A percentile compares a stretch with the other conserved stretches of the same genome.
Conservation (phyloP, 2,797 vertebrate genomes). For the Myiotriccus ornatus region DNA sequence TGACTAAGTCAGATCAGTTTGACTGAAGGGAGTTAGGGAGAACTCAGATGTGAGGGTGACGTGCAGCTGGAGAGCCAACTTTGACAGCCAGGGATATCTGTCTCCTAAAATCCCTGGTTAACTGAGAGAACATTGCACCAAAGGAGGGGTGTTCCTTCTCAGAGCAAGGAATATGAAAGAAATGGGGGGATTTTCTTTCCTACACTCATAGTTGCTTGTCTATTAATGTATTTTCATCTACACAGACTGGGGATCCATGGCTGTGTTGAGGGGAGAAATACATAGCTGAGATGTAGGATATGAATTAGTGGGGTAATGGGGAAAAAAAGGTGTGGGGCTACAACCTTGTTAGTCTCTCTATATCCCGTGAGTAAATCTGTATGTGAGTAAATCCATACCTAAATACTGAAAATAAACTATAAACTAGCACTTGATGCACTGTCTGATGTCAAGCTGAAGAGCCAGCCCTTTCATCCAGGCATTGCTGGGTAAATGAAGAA, state of each 20-base stretch:
- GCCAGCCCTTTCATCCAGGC: not conserved
- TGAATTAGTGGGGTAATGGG: not conserved
- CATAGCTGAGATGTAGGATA: not conserved
- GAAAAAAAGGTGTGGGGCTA: not conserved
- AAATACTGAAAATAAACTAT: not conserved
- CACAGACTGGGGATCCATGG: not conserved
- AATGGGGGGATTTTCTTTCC: not conserved
- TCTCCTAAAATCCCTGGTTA: not conserved
- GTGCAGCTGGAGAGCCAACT: not conserved
- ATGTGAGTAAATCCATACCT: not conserved
- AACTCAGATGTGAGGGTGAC: not conserved
- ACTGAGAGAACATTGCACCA: not conserved
- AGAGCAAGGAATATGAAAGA: not conserved
- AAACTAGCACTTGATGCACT: not conserved
- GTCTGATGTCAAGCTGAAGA: not conserved
- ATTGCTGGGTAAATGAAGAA: not conserved
- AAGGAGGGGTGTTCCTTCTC: not conserved
- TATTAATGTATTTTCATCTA: not conserved
- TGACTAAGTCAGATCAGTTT: not conserved
- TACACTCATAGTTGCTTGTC: not conserved
- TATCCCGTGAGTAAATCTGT: not conserved
- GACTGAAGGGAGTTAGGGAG: not conserved
- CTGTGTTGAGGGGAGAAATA: not conserved
- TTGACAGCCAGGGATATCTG: not conserved
- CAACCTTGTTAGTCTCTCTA: not conserved